These are phyloP conservation scores for Pardalotus punctatus DNA, from an alignment of 2,113 vertebrate genomes.

Conservation along the genomic window DNA sequence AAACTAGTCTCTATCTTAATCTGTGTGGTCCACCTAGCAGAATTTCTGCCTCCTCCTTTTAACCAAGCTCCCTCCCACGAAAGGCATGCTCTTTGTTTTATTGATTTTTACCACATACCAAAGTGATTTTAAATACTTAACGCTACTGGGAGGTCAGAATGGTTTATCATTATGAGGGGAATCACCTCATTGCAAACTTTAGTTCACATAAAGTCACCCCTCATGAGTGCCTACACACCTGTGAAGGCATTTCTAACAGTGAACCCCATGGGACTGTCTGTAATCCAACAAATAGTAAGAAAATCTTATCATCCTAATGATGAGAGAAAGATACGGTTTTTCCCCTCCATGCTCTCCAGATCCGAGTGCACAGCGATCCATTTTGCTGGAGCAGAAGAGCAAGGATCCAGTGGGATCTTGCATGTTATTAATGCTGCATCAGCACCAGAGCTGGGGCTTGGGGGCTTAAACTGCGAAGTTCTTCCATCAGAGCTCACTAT, in stretches of 20 bases:
- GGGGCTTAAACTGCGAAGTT: background rate
- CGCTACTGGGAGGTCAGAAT: background rate
- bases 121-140: background rate
- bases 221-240: rapidly evolving
- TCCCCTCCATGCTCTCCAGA: background rate
- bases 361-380: rapidly evolving
- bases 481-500: background rate
- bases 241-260: background rate
- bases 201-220: background rate
- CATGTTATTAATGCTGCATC: rapidly evolving
- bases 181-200: background rate
- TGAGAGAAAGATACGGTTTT: background rate
- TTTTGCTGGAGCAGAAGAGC: background rate
- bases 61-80: background rate
- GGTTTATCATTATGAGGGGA: background rate
- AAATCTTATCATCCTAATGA: background rate
- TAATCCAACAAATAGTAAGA: background rate
- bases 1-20: background rate
- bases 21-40: background rate
- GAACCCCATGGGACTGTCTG: rapidly evolving
- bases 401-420: background rate
- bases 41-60: background rate
- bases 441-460: rapidly evolving
- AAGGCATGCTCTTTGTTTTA: background rate
- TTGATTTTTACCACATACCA: background rate